Evolutionary conservation across 2,113 vertebrate species (phyloP).

Genomic region (Petromus typicus): DNA sequence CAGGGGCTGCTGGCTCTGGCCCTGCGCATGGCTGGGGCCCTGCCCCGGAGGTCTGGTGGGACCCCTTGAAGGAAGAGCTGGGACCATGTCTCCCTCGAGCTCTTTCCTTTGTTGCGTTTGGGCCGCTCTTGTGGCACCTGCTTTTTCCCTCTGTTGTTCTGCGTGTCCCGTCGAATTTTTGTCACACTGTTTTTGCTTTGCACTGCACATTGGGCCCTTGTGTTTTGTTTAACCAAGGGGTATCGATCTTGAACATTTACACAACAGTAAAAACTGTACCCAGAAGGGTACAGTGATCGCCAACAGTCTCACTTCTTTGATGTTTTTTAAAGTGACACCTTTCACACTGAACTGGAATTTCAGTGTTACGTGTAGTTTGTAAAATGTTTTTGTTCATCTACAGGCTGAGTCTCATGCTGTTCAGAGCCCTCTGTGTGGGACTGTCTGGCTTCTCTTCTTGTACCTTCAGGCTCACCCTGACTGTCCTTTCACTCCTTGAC

Average conservation of each 20-base stretch:
- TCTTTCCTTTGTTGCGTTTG: rapidly evolving
- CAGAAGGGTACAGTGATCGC: not conserved
- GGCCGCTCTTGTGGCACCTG: rapidly evolving
- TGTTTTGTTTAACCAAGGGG: not conserved
- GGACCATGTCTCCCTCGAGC: rapidly evolving
- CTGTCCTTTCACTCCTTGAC: not conserved
- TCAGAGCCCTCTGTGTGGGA: rapidly evolving
- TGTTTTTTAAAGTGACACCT: not conserved
- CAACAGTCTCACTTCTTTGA: rapidly evolving
- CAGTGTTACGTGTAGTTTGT: rapidly evolving
- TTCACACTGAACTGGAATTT: not conserved
- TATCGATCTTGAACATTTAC: not conserved
- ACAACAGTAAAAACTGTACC: not conserved
- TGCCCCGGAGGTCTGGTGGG: no score
- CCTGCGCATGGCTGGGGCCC: no score
- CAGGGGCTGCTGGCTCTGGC: no score
- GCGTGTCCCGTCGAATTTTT: rapidly evolving
- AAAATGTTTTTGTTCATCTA: not conserved
- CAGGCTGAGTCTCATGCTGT: not conserved
- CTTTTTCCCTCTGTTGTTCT: rapidly evolving
- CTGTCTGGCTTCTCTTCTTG: rapidly evolving
- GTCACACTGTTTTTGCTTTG: not conserved
- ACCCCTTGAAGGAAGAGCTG: rapidly evolving
- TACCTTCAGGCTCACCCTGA: rapidly evolving
- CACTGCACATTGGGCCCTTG: not conserved